Conservation (phyloP, 2,797 vertebrate genomes). For the Protonibea diacanthus region DNA sequence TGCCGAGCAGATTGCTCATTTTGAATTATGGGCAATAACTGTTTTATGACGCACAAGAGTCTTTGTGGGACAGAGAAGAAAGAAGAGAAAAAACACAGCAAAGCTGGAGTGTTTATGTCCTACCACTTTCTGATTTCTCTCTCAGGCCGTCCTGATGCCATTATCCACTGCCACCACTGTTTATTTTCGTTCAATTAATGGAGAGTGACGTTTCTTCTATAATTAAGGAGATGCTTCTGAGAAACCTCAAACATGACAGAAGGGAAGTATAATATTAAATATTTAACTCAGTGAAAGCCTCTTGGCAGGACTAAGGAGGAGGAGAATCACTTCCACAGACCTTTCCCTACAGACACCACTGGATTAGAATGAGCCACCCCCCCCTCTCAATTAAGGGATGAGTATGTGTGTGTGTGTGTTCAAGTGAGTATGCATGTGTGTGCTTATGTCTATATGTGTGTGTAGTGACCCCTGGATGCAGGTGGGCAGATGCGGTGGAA, state of each 20-base stretch:
- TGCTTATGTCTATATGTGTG: background rate
- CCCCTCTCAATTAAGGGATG: constrained; percentile 55
- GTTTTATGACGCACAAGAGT: constrained; percentile 53
- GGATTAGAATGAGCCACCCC: constrained; percentile 47
- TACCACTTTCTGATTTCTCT: constrained; percentile 41
- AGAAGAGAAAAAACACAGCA: constrained; percentile 3
- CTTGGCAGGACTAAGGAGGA: constrained; percentile 17
- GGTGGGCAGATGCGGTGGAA: constrained; percentile 53
- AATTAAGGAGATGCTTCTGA: constrained; percentile 40
- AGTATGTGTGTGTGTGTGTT: background rate
- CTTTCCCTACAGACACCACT: constrained; percentile 24
- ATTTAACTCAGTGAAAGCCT: constrained; percentile 39
- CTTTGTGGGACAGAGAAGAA: constrained; percentile 32
- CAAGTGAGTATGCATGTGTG: background rate
- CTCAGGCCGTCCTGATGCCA: constrained; percentile 27
- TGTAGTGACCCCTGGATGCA: constrained; percentile 45
- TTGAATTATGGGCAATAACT: constrained; percentile 64
- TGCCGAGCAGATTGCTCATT: constrained; percentile 36
- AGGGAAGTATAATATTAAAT: constrained; percentile 40
- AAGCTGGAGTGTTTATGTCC: constrained; percentile 39
- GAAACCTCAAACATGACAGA: constrained; percentile 57
- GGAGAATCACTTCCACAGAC: constrained; percentile 26
- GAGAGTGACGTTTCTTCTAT: constrained; percentile 34
- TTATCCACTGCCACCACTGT: constrained; percentile 27
- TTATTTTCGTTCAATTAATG: constrained; percentile 45